phyloP scores from a whole-genome alignment of 2,797 vertebrate genomes.

The Hipposideros larvatus region DNA sequence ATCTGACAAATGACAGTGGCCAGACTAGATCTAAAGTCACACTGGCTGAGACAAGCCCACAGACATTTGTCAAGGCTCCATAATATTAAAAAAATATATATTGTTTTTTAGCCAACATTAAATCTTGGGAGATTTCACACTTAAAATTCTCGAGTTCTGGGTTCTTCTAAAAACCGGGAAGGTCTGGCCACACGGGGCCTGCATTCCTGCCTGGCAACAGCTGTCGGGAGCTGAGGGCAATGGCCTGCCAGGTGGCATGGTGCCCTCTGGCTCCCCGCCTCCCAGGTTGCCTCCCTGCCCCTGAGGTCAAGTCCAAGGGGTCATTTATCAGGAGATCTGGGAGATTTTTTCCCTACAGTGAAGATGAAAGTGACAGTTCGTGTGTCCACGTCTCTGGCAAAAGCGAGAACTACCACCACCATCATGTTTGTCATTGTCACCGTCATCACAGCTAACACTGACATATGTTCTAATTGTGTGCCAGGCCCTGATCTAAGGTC shows the following conservation, averaged over 20 bases:
- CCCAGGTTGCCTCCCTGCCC: not conserved
- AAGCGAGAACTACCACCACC: not conserved
- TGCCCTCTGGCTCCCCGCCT: not conserved
- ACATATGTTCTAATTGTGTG: not conserved
- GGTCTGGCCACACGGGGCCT: not conserved
- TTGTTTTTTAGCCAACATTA: conserved; percentile 20
- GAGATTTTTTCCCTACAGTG: not conserved
- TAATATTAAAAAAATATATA: not conserved
- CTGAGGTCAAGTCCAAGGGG: conserved; percentile 7
- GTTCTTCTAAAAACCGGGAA: not conserved
- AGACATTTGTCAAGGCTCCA: not conserved
- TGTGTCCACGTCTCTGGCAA: not conserved
- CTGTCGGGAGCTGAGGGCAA: not conserved
- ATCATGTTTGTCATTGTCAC: no score
- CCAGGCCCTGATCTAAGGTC: not conserved
- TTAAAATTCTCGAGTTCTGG: conserved; percentile 37
- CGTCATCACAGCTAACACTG: not conserved
- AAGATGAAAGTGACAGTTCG: not conserved
- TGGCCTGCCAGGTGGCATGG: not conserved
- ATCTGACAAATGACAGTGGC: not conserved
- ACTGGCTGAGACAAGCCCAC: not conserved
- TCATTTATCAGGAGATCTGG: not conserved
- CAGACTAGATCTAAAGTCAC: not conserved
- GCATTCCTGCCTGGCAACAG: not conserved
- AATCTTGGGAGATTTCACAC: conserved; percentile 28